These are phyloP conservation scores for Mizuhopecten yessoensis DNA, from an alignment of 1,140 invertebrate genomes.

Conservation along the genomic window DNA sequence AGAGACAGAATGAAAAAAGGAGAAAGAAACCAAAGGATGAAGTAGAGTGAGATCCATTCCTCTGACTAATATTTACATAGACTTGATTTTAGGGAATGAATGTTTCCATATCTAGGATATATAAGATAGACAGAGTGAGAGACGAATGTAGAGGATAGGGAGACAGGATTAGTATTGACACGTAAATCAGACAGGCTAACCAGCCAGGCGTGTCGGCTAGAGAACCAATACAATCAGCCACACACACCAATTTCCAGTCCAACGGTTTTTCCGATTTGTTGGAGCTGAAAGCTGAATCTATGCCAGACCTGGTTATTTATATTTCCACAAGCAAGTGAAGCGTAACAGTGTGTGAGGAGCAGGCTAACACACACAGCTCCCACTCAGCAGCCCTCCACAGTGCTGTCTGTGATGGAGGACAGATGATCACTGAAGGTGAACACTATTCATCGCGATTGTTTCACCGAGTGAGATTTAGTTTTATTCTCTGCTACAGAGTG, in stretches of 20 bases:
- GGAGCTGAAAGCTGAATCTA: slow-evolving; percentile 37
- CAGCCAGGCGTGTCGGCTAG: slow-evolving; percentile 18
- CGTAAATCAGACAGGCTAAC: not conserved
- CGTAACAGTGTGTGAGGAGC: not conserved
- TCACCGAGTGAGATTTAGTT: too few species aligned
- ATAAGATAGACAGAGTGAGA: not conserved
- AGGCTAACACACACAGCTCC: slow-evolving; percentile 19
- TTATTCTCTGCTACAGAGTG: too few species aligned
- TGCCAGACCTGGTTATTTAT: slow-evolving; percentile 38
- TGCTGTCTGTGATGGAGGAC: not conserved
- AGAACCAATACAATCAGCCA: slow-evolving; percentile 33
- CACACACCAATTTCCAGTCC: slow-evolving; percentile 37
- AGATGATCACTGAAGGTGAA: slow-evolving; percentile 6
- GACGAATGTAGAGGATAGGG: not conserved
- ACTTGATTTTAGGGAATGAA: too few species aligned
- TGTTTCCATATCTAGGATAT: too few species aligned
- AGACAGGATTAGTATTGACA: slow-evolving; percentile 18
- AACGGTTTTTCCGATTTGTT: slow-evolving; percentile 34
- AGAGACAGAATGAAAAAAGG: too few species aligned
- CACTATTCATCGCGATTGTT: not conserved
- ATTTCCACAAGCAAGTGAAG: slow-evolving; percentile 38
- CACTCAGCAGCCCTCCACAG: not conserved
- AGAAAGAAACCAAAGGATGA: too few species aligned
- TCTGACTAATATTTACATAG: too few species aligned
- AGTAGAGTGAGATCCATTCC: too few species aligned